Evolutionary conservation across 2,113 vertebrate species (phyloP).

Genomic region (Fregetta grallaria): DNA sequence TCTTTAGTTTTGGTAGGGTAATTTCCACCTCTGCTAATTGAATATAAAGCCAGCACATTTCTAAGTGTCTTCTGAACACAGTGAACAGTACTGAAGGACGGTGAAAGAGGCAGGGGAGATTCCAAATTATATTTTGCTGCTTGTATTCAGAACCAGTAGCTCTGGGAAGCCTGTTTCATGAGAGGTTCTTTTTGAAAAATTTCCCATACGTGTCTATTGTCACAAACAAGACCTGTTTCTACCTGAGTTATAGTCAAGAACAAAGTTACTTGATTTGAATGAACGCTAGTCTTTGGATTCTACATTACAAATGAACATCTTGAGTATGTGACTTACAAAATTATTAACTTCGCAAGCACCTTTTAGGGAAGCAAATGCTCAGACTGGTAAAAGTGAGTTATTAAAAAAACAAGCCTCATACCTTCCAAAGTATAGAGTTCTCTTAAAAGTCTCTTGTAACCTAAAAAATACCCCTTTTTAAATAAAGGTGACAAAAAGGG

Average conservation of each 20-base stretch:
- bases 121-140: not conserved
- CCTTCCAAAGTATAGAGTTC: not conserved
- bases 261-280: not conserved
- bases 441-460: not conserved
- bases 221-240: not conserved
- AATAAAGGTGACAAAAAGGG: not conserved
- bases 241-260: not conserved
- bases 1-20: not conserved
- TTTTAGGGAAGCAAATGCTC: not conserved
- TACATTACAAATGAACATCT: not conserved
- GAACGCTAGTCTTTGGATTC: not conserved
- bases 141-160: not conserved
- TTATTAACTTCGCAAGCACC: not conserved
- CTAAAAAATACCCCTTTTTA: not conserved
- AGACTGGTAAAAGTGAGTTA: not conserved
- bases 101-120: not conserved
- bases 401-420: not conserved
- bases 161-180: not conserved
- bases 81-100: not conserved
- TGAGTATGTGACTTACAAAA: not conserved
- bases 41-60: not conserved
- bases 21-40: not conserved
- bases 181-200: not conserved
- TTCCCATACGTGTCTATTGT: not conserved
- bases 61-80: not conserved